Conservation (phyloP, 2,797 vertebrate species). For the Halcyon badia region DNA sequence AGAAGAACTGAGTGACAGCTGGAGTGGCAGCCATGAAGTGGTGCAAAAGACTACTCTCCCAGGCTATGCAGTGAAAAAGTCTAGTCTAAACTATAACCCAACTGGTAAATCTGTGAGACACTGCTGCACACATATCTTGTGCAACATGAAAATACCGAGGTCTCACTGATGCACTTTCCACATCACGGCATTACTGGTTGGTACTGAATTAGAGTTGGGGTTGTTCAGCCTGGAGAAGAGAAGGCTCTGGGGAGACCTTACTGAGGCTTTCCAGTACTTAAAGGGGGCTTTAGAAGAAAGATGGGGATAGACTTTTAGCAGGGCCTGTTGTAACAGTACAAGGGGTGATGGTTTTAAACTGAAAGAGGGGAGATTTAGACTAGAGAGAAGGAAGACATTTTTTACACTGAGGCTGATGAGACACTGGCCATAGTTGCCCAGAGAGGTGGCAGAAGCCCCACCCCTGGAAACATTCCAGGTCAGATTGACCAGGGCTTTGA, state of each 20-base stretch:
- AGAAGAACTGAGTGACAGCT: not conserved
- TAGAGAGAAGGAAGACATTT: not conserved
- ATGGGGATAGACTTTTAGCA: not conserved
- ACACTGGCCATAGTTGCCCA: not conserved
- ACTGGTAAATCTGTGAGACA: not conserved
- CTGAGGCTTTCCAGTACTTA: not conserved
- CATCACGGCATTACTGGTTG: not conserved
- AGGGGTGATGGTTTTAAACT: not conserved
- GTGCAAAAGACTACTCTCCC: not conserved
- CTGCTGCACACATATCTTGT: rapidly evolving
- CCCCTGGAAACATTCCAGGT: not conserved
- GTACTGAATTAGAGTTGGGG: not conserved
- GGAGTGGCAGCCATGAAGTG: not conserved
- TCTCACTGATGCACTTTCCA: not conserved
- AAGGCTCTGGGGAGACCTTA: not conserved
- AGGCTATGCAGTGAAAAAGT: not conserved
- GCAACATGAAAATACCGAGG: not conserved
- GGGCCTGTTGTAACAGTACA: not conserved
- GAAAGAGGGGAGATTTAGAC: not conserved
- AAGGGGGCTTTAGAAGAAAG: not conserved
- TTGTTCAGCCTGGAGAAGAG: not conserved
- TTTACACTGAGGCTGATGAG: not conserved
- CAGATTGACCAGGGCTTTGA: not conserved
- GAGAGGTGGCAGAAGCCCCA: not conserved
- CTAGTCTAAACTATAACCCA: not conserved